Conservation (phyloP, 2,113 vertebrate genomes). For the Thamnophis sirtalis region DNA sequence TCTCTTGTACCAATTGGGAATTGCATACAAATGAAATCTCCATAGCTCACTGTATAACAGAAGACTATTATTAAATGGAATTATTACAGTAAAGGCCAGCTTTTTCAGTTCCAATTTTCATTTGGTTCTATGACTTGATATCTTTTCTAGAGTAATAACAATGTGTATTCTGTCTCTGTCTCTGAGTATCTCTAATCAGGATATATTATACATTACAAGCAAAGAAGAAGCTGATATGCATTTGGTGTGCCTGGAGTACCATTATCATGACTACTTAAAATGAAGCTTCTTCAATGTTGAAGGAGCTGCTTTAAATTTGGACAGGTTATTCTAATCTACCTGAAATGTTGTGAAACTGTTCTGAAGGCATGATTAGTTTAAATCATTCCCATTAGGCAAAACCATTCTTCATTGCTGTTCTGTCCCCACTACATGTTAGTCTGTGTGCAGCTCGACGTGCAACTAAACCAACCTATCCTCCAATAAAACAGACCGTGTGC, state of each 20-base stretch:
- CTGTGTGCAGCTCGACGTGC: too few relatives aligned
- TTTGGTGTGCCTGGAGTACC: background rate
- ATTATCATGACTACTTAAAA: background rate
- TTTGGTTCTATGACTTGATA: background rate
- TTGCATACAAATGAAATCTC: slow-evolving; percentile 27
- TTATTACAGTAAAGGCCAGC: slow-evolving; percentile 24
- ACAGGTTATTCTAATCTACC: background rate
- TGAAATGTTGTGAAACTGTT: background rate
- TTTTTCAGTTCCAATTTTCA: background rate
- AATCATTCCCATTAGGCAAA: background rate
- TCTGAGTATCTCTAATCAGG: background rate
- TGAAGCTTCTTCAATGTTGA: background rate
- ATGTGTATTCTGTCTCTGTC: background rate
- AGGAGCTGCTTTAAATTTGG: background rate
- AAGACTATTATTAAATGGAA: slow-evolving; percentile 27
- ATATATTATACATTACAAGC: background rate
- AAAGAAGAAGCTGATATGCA: background rate
- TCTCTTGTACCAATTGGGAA: slow-evolving; percentile 28
- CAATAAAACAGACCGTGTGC: too few relatives aligned
- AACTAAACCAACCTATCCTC: too few relatives aligned
- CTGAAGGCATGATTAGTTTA: background rate
- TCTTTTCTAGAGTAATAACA: background rate
- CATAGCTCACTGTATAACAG: slow-evolving; percentile 26
- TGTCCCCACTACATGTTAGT: too few relatives aligned
- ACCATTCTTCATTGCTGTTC: background rate